These are phyloP conservation scores for Augochlorella aurata DNA, from an alignment of 2,888 invertebrate species.

Conservation along the genomic window DNA sequence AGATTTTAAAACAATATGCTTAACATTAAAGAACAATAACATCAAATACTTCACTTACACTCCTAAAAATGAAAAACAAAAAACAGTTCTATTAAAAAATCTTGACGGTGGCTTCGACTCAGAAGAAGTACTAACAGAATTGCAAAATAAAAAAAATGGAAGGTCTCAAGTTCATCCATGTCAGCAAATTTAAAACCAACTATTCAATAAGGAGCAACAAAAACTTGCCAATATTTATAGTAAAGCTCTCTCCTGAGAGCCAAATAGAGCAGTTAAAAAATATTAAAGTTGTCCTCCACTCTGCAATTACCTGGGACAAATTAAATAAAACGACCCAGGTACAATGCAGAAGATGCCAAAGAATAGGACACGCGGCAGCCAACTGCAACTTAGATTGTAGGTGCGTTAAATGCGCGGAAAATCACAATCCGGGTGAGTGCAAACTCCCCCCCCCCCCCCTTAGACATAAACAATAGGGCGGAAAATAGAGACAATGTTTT, in stretches of 20 bases:
- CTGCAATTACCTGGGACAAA: background rate
- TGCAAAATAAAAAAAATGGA: too few relatives aligned
- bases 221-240: background rate
- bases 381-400: background rate
- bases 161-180: too few relatives aligned
- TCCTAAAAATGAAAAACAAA: background rate
- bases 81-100: background rate
- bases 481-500: background rate
- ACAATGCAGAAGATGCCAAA: background rate
- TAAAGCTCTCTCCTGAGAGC: background rate
- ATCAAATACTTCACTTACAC: background rate
- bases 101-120: background rate
- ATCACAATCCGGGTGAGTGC: background rate
- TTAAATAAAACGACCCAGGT: background rate
- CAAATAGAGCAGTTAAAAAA: background rate
- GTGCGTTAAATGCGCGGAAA: background rate
- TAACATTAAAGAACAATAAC: too few relatives aligned
- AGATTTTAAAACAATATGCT: background rate
- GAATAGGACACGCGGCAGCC: background rate
- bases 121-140: background rate
- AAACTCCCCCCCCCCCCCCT: rapidly evolving
- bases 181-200: background rate
- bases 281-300: background rate
- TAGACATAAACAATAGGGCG: background rate
- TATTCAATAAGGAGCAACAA: background rate